Evolutionary conservation across 2,888 invertebrate species (phyloP), one percentile per base, ranked within the genome.

Genomic region (Sabellastarte sp.): DNA sequence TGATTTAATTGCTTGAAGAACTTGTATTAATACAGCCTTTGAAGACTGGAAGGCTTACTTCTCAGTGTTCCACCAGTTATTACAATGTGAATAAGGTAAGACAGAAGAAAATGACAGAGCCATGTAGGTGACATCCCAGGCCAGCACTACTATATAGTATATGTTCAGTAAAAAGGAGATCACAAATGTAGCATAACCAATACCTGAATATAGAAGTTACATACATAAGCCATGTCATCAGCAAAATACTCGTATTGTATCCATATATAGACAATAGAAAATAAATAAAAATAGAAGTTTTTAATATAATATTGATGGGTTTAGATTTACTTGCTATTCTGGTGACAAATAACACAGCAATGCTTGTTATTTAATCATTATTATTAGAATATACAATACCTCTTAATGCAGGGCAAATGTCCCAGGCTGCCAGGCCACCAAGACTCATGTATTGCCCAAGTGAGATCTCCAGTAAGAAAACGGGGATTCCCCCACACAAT

Each of bases 381-480:
- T n/a, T n/a, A n/a, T n/a, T n/a, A n/a, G n/a, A n/a, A n/a, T n/a
- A n/a, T n/a, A n/a, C n/a, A n/a, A 41, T 56, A 86, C 87, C 87
- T 85, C 85, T 85, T 69, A 87, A 86, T 50, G 86, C 76, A 15
- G 87, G 87, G 59, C 85, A 86, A 71, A 87, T 85, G 71, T 86
- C 83, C 83, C 87, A 87, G 15, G 86, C 86, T 2, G 86, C 86
- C 77, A 87, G 73, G 77, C 87, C 83, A 77, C 87, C 77, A 83
- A 87, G 84, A 80, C 81, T 80, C 70, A 81, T 87, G 81, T 85
- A 87, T 74, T 88, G 87, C 2, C 87, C 87, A 31, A 88, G 77
- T 41, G 87, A 87, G 28, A 88, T 83, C 77, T 88, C 88, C 73
- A 88, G 83, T 63, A 87, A 85, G 74, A 87, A 87, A 76, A 87